phyloP scores from a whole-genome alignment of 2,113 vertebrate species.

The Eubucco bourcierii region DNA sequence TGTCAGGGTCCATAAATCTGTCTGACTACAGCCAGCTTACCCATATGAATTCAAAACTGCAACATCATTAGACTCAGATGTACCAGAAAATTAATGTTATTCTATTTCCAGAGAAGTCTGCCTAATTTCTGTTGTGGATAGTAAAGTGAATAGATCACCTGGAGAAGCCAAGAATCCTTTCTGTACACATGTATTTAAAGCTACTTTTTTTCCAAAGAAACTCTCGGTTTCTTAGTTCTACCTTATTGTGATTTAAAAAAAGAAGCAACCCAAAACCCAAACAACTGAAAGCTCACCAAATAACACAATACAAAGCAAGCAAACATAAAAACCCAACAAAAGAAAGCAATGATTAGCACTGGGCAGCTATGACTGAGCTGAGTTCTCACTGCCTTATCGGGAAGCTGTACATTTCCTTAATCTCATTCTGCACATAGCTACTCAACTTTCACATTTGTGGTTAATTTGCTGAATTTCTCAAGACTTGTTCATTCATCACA shows the following conservation, averaged over 20 bases:
- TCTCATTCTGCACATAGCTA: background rate
- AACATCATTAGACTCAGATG: background rate
- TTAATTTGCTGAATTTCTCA: background rate
- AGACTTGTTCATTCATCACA: background rate
- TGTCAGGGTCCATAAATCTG: slow-evolving; percentile 35
- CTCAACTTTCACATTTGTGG: background rate
- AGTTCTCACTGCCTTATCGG: background rate
- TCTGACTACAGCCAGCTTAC: slow-evolving; percentile 1
- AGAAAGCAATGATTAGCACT: background rate
- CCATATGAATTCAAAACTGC: background rate
- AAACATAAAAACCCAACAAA: no score
- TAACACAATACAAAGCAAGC: no score
- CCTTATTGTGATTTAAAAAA: background rate
- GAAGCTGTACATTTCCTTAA: background rate
- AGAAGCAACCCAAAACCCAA: no score
- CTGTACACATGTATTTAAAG: background rate
- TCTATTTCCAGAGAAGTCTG: background rate
- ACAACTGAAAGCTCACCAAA: no score
- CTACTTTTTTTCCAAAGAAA: background rate
- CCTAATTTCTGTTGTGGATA: background rate
- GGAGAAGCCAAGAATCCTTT: background rate
- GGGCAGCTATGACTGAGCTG: background rate
- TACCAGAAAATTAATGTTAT: background rate
- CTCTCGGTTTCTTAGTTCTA: background rate
- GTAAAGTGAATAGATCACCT: background rate